Evolutionary conservation across 2,888 invertebrate genomes (phyloP).

Genomic region (Perizoma flavofasciatum): DNA sequence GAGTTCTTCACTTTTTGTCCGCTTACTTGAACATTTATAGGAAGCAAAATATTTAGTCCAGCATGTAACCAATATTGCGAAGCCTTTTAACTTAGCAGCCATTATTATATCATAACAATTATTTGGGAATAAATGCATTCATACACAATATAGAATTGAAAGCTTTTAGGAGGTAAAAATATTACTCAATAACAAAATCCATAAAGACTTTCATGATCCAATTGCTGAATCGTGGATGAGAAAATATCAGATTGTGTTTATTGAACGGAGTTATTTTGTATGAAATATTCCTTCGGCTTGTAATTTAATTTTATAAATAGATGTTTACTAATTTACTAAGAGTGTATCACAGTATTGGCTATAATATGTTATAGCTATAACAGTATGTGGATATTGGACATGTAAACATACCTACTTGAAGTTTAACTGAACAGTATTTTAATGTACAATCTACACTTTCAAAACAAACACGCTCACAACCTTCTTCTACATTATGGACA

Average conservation of each 20-base stretch:
- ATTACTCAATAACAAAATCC: neutral
- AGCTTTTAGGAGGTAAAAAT: slow-evolving; percentile 11
- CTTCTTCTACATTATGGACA: too few species aligned
- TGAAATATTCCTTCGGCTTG: too few species aligned
- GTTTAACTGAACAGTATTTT: neutral
- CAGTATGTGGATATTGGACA: too few species aligned
- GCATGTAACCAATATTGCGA: slow-evolving; percentile 9
- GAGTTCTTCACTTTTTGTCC: too few species aligned
- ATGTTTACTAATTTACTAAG: too few species aligned
- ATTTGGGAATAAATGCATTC: slow-evolving; percentile 8
- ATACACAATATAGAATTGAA: neutral
- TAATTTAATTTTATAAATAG: too few species aligned
- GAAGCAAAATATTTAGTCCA: neutral
- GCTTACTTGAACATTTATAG: too few species aligned
- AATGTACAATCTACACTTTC: neutral
- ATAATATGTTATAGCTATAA: too few species aligned
- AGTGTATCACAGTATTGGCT: too few species aligned
- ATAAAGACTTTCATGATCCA: too few species aligned
- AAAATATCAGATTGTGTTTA: neutral
- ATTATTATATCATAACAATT: slow-evolving; percentile 18
- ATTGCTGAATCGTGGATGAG: neutral
- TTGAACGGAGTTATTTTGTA: neutral
- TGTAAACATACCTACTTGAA: neutral
- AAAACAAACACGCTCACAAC: too few species aligned
- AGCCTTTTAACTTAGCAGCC: slow-evolving; percentile 15